phyloP scores from a whole-genome alignment of 2,113 vertebrate genomes.

The Dascyllus trimaculatus region DNA sequence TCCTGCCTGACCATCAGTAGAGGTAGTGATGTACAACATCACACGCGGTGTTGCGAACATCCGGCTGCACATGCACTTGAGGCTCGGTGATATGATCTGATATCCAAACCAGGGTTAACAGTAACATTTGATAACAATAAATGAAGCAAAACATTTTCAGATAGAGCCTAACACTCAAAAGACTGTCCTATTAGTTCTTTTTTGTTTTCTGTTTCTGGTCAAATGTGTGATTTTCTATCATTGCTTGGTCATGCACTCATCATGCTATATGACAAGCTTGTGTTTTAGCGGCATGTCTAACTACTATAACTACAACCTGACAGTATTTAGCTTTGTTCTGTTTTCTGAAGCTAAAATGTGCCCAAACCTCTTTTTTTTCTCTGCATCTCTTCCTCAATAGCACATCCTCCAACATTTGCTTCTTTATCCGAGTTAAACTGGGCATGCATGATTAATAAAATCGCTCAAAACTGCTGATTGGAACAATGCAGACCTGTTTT shows the following conservation, averaged over 20 bases:
- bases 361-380: neutral
- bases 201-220: neutral
- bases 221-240: too few relatives aligned
- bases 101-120: neutral
- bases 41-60: constrained; percentile 12
- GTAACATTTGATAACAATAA: neutral
- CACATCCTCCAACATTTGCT: neutral
- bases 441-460: constrained; percentile 7
- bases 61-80: neutral
- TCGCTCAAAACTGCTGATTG: neutral
- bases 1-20: constrained; percentile 42
- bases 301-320: neutral
- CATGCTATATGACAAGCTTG: too few relatives aligned
- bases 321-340: constrained; percentile 20
- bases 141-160: neutral
- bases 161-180: too few relatives aligned
- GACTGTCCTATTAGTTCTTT: too few relatives aligned
- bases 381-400: neutral
- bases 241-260: too few relatives aligned
- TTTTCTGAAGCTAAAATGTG: constrained; percentile 19
- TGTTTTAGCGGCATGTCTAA: too few relatives aligned
- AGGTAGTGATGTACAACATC: constrained; percentile 44
- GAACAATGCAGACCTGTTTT: constrained; percentile 8
- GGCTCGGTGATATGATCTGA: neutral
- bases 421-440: constrained; percentile 11